Conservation (phyloP, 2,888 invertebrate species). For the Holacanthella duospinosa region DNA sequence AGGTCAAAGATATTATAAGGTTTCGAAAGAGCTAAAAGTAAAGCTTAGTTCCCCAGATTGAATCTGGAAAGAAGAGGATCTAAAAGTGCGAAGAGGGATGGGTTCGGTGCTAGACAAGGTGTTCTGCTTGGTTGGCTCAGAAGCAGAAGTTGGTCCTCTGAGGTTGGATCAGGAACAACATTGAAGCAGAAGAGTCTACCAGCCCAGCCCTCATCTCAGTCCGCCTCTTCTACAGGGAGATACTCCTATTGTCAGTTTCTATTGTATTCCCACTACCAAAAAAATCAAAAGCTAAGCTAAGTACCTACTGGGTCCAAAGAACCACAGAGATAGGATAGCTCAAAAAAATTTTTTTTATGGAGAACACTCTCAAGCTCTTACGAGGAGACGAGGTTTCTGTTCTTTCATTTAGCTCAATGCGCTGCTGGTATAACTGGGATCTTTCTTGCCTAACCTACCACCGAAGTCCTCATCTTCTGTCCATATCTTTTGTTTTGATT, state of each 20-base stretch:
- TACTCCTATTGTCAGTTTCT: background rate
- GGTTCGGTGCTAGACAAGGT: background rate
- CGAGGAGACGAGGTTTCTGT: too few relatives aligned
- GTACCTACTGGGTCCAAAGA: constrained; percentile 1
- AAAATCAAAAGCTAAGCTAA: background rate
- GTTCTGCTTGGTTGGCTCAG: background rate
- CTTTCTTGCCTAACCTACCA: background rate
- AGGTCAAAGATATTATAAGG: too few relatives aligned
- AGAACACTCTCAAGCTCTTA: too few relatives aligned
- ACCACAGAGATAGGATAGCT: background rate
- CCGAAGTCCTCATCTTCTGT: background rate
- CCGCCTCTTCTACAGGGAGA: background rate
- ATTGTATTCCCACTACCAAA: background rate
- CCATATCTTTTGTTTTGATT: constrained; percentile 4
- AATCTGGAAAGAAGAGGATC: too few relatives aligned
- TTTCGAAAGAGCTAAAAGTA: too few relatives aligned
- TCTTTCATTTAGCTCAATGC: background rate
- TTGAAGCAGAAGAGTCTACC: background rate
- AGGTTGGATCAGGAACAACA: constrained; percentile 1
- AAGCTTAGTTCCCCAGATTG: too few relatives aligned
- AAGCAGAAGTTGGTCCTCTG: background rate
- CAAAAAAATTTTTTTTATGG: background rate
- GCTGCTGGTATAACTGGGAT: too few relatives aligned
- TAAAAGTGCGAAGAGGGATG: background rate
- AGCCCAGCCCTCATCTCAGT: constrained; percentile 4